Percentiles rank a stretch among this genome's conserved stretches.
Conservation (phyloP, 2,888 invertebrate species). For the Callinectes sapidus region DNA sequence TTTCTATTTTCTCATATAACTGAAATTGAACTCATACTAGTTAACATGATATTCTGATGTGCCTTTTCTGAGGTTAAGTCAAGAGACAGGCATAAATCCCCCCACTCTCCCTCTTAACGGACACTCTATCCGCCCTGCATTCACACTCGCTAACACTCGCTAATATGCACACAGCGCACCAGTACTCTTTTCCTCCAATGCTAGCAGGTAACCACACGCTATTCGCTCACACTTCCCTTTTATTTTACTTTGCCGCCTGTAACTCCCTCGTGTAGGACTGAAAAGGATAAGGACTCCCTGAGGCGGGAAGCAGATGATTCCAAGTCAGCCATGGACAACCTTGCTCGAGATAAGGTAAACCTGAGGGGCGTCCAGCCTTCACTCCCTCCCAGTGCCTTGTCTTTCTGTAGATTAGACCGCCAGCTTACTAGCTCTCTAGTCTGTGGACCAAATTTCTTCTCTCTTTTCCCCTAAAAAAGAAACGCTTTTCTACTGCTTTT, state of each 20-base stretch:
- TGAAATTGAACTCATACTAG: not conserved
- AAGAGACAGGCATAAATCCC: not conserved
- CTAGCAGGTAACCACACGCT: conserved; percentile 52
- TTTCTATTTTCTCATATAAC: not conserved
- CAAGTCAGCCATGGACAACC: conserved; percentile 67
- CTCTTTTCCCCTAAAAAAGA: conserved; percentile 29
- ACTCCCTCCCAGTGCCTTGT: not conserved
- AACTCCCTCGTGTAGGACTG: conserved; percentile 61
- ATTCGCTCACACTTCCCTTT: conserved; percentile 29
- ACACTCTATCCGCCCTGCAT: not conserved
- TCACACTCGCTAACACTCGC: conserved; percentile 14
- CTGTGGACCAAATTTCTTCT: conserved; percentile 4
- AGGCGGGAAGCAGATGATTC: conserved; percentile 71
- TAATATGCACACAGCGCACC: not conserved
- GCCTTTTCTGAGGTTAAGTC: not conserved
- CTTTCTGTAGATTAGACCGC: not conserved
- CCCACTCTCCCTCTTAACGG: not conserved
- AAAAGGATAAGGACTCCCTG: conserved; percentile 71
- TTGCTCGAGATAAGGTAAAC: conserved; percentile 71
- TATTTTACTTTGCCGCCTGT: conserved; percentile 45
- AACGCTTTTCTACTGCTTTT: conserved; percentile 37
- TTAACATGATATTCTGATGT: not conserved
- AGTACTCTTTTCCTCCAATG: not conserved
- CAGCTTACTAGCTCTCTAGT: not conserved
- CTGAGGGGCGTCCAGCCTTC: not conserved